Evolutionary conservation across 2,888 invertebrate genomes (phyloP), one percentile per base, ranked within the genome.

Genomic region (Athripsodes cinereus): DNA sequence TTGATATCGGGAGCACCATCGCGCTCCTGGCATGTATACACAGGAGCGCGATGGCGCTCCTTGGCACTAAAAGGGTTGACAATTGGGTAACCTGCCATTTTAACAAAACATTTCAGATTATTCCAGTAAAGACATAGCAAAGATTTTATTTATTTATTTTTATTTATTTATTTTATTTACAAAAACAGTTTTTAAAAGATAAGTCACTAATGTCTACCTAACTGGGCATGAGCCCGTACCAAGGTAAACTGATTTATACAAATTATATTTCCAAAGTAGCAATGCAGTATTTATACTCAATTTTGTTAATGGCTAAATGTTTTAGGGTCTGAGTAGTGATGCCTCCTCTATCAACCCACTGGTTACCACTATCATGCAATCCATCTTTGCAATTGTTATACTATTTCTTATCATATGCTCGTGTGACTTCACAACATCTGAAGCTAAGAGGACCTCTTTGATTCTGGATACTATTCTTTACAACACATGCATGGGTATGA

Each of bases 391-490:
- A 2, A 40, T 40, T 40, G 5, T 40, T 20, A 51, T 58, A 16
- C 10, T 58, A 3, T 19, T 58, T 1, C 19, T 58, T 10, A 50
- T 50, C n/a, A 53, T 26, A n/a, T 13, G 5, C 18, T 22, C 51
- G 18, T 58, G 58, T 19, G 54, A 51, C 10, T 18, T 13, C 8
- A 46, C 48, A 6, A 51, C 51, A 6, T 21, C 16, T 1, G 58
- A 58, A 22, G 58, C 58, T 2, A 51, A 22, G 18, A 50, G 22
- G 5, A 58, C 58, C 10, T 21, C 54, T 16, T 21, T 54, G 5
- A 20, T 51, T 21, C 18, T 58, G 31, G 58, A 58, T 18, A 58
- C 54, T 2, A 44, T 58, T 18, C 20, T 58, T 10, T 58, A 58
- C 54, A 26, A 54, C 31, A 40, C 26, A 46, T 46, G 34, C 11